A percentile compares a stretch with the other conserved stretches of the same genome.
Conservation (phyloP, 2,113 vertebrate genomes). For the Phaethon lepturus region DNA sequence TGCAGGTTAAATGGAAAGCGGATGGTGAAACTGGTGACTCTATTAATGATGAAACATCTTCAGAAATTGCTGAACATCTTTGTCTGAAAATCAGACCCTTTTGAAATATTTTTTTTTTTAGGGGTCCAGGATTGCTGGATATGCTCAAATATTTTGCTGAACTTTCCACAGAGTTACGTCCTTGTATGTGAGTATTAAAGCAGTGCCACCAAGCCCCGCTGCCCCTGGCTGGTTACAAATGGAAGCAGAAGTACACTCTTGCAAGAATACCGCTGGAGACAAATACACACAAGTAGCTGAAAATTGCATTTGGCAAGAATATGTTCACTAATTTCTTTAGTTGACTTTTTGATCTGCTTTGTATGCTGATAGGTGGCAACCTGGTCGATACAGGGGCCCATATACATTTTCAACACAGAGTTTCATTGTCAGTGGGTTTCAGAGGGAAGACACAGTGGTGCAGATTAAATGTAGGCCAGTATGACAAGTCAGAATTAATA, state of each 20-base stretch:
- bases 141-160: not conserved
- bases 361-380: not conserved
- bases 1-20: not conserved
- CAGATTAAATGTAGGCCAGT: not conserved
- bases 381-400: rapidly evolving
- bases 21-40: not conserved
- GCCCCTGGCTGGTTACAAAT: not conserved
- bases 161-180: not conserved
- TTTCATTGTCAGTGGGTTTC: not conserved
- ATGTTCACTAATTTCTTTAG: not conserved
- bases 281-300: not conserved
- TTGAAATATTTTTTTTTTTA: not conserved
- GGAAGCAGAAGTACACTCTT: not conserved
- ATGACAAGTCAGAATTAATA: not conserved
- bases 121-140: not conserved
- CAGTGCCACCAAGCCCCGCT: rapidly evolving
- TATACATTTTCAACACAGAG: not conserved
- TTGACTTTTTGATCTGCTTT: not conserved
- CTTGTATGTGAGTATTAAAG: not conserved
- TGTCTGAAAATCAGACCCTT: not conserved
- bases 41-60: not conserved
- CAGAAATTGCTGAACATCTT: not conserved
- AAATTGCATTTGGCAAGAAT: not conserved
- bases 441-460: not conserved
- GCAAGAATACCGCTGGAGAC: not conserved